Evolutionary conservation across 2,113 vertebrate genomes (phyloP), one percentile per base, ranked within the genome.

Genomic region (Oncorhynchus mykiss): DNA sequence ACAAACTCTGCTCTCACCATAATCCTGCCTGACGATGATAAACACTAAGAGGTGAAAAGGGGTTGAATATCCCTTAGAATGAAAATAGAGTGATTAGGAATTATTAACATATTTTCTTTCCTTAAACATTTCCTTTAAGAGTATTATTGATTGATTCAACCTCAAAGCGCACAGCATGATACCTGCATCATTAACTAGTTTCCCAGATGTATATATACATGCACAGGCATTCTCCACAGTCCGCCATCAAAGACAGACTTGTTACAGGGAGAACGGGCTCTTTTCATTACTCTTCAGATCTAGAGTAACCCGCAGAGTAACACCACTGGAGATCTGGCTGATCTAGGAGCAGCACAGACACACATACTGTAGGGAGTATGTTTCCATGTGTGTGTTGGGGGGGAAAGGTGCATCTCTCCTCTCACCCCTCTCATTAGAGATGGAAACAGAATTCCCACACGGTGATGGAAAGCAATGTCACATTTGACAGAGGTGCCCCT

Each of bases 11-110:
- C 74, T 86, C 78, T 70, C 48, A 71, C 75, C 68, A 49, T 80
- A 88, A 84, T 81, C 84, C 76, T 65, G 27, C 65, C 71, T 82
- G 87, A 78, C 6, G 45, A 54, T 82, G 87, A 81, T 12, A 34
- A 54, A 54, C 51, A 54, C 13, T 4, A 54, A 54, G 51, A 54
- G 51, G 51, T 13, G 51, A 18, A 18, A 68, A 72, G 64, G 72
- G 22, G 70, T 20, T 59, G 67, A 24, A 64, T 22, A 12, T 25
- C 65, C 54, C 87, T 74, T 73, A 71, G 48, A 70, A 67, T 22
- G 20, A 74, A 71, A 16, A 75, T 51, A 73, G 14, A 3, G 25
- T 74, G 76, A 88, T 84, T 82, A 81, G 48, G 65, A 78, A 84
- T 5, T 12, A 51, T 12, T 9, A 9, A 39, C 34, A 39, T 9